Evolutionary conservation across 2,888 invertebrate species (phyloP).

Genomic region (Hirtodrosophila cameraria): DNA sequence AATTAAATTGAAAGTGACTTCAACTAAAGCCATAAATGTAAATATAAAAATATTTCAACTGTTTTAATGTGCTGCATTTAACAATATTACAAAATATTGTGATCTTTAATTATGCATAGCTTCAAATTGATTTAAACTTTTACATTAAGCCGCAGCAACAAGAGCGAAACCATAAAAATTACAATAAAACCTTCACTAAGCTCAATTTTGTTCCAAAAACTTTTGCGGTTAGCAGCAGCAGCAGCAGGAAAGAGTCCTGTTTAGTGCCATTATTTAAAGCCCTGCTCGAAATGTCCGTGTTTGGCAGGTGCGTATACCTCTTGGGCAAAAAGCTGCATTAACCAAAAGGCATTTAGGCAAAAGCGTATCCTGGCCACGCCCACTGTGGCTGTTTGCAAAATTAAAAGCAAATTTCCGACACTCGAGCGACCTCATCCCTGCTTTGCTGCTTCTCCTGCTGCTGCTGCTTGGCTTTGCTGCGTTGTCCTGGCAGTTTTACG

Average conservation of each 20-base stretch:
- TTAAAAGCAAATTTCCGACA: conserved; percentile 74
- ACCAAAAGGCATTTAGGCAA: conserved; percentile 49
- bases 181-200: conserved; percentile 34
- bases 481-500: conserved; percentile 67
- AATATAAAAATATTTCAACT: neutral
- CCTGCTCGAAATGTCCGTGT: neutral
- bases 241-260: conserved; percentile 3
- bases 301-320: conserved; percentile 45
- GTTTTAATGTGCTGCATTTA: too few relatives aligned
- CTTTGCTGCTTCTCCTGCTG: too few relatives aligned
- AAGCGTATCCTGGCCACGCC: conserved; percentile 34
- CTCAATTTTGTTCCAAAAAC: conserved; percentile 13
- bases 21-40: neutral
- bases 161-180: conserved; percentile 14
- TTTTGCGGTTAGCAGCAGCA: conserved; percentile 1
- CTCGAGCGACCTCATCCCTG: conserved; percentile 40
- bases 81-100: too few relatives aligned
- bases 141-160: conserved; percentile 12
- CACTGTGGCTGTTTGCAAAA: conserved; percentile 49
- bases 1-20: neutral
- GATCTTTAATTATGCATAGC: conserved; percentile 1
- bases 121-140: conserved; percentile 46
- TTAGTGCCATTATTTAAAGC: conserved; percentile 36
- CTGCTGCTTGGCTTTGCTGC: conserved; percentile 12
- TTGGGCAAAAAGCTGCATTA: conserved; percentile 56